Conservation (phyloP, 2,797 vertebrate genomes). For the Nothura maculosa region DNA sequence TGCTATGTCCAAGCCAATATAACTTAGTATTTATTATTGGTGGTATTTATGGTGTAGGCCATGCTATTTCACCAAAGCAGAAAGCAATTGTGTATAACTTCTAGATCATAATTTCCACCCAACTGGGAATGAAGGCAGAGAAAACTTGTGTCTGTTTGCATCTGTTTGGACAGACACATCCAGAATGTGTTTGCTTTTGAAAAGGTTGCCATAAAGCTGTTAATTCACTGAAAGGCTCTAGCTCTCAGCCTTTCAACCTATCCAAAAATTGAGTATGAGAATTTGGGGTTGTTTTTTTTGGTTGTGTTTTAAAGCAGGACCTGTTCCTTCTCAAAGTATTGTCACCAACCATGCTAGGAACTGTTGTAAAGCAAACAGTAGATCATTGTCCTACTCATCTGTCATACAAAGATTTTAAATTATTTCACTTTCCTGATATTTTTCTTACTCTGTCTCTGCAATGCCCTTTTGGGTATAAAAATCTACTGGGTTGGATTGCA, state of each 20-base stretch:
- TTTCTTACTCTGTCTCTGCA: not conserved
- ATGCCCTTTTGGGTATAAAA: not conserved
- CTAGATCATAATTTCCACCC: conserved; percentile 36
- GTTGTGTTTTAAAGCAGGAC: not conserved
- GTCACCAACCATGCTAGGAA: not conserved
- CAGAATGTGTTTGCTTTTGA: not conserved
- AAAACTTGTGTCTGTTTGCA: conserved; percentile 22
- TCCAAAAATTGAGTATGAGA: not conserved
- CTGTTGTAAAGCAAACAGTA: not conserved
- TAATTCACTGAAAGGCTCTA: not conserved
- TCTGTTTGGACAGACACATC: not conserved
- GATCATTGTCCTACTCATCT: not conserved
- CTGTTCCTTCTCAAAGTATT: not conserved
- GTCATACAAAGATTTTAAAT: not conserved
- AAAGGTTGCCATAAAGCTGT: not conserved
- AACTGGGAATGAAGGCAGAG: not conserved
- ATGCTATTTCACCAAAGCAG: conserved; percentile 45
- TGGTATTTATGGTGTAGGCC: conserved; percentile 54
- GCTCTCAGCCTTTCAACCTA: not conserved
- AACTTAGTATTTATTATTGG: conserved; percentile 33
- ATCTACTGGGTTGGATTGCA: not conserved
- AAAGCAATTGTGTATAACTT: conserved; percentile 22
- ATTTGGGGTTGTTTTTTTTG: not conserved
- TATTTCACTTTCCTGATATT: not conserved
- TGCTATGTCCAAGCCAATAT: conserved; percentile 31